phyloP scores from a whole-genome alignment of 2,888 invertebrate species.

The Baccha elongata region DNA sequence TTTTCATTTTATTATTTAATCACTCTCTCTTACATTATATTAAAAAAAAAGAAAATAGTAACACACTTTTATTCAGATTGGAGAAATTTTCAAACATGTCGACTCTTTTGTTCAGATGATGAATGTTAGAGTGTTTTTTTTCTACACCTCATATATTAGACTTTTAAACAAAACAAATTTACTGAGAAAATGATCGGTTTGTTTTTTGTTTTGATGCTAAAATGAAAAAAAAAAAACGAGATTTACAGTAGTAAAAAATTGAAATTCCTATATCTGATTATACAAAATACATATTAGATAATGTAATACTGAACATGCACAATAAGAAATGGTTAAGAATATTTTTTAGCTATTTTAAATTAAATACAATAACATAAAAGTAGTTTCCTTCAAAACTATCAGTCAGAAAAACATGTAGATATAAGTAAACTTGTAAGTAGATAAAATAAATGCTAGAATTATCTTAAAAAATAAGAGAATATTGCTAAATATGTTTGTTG shows the following conservation, averaged over 20 bases:
- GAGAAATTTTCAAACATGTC: conserved; percentile 21
- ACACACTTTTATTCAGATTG: conserved; percentile 24
- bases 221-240: no score
- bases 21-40: conserved; percentile 30
- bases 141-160: no score
- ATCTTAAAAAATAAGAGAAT: neutral
- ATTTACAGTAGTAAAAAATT: no score
- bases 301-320: no score
- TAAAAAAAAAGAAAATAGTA: conserved; percentile 28
- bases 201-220: neutral
- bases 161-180: no score
- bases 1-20: conserved; percentile 28
- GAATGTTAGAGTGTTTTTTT: neutral
- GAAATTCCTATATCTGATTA: no score
- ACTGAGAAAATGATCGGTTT: no score
- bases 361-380: neutral
- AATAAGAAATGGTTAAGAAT: neutral
- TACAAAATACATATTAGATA: no score
- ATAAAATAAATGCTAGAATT: conserved; percentile 2
- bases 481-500: neutral
- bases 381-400: neutral
- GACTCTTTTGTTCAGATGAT: conserved; percentile 15
- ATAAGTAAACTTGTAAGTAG: conserved; percentile 3
- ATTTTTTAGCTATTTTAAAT: neutral
- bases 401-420: conserved; percentile 1